Evolutionary conservation across 1,140 invertebrate species (phyloP), one percentile per base, ranked within the genome.

Genomic region (Euwallacea similis): DNA sequence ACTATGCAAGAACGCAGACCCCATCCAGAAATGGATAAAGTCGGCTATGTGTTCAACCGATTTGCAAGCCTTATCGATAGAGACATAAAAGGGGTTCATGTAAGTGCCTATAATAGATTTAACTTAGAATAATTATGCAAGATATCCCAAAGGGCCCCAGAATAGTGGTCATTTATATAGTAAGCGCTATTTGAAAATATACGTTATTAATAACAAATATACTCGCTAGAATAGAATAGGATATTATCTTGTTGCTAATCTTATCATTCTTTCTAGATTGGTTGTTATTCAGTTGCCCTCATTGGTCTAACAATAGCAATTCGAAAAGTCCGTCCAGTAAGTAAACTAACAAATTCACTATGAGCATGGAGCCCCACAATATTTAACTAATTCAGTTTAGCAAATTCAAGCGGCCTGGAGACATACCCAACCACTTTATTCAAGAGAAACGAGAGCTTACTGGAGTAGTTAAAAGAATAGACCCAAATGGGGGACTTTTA

Each of bases 201-300:
- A 33, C 21, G 4, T 33, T 33, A 33, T 4, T 33, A 4, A 33
- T 4, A 33, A 33, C 4, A 33, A 33, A 33, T 33, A 33, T 33
- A 33, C 21, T 33, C 21, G 4, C 21, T 33, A 33, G 4, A 33
- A 33, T 33, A 54, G 33, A 46, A n/a, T 33, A 8, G 13, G n/a
- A 53, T 54, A 33, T 13, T 13, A 54, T 7, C 16, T 55, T 42
- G 6, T 3, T 11, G 7, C 47, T 59, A 44, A 42, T 16, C 21
- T 59, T 13, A 56, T 21, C 0, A 4, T 7, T 76, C 67, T 46
- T 81, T 81, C 56, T 68, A 86, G 83, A 73, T 85, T 62, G 69
- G 85, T 13, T 83, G 82, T 50, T 86, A 86, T 78, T 85, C 85
- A 11, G 77, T 86, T 46, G 82, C 85, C 55, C 77, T 84, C 15